Conservation (phyloP, 1,140 invertebrate genomes). For the Drosophila nikananu region DNA sequence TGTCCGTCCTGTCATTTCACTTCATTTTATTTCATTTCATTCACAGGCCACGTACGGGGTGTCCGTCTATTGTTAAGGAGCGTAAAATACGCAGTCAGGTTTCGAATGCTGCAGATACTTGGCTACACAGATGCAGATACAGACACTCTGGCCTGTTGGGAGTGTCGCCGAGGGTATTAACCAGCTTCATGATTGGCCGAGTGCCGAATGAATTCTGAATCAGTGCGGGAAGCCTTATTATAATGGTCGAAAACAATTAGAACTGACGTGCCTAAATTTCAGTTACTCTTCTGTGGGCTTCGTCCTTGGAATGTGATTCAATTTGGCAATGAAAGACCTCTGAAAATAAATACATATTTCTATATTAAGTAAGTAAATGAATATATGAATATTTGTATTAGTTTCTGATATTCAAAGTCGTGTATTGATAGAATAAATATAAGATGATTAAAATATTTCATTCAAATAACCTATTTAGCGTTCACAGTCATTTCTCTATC, state of each 20-base stretch:
- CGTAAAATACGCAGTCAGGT: constrained; percentile 70
- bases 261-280: background rate
- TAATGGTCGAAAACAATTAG: constrained; percentile 28
- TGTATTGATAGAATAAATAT: background rate
- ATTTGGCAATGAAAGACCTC: background rate
- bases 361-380: background rate
- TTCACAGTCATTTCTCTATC: background rate
- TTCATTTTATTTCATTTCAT: constrained; percentile 47
- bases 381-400: background rate
- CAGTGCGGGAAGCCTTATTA: background rate
- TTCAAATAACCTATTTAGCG: background rate
- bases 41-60: constrained; percentile 72
- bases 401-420: background rate
- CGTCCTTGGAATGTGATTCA: background rate
- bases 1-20: constrained; percentile 36
- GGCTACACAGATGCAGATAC: constrained; percentile 34
- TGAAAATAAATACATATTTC: background rate
- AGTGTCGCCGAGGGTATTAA: constrained; percentile 4
- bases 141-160: background rate
- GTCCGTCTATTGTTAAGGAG: constrained; percentile 72
- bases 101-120: constrained; percentile 52
- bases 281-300: background rate
- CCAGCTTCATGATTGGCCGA: constrained; percentile 15
- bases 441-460: background rate
- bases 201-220: constrained; percentile 12